Evolutionary conservation across 1,140 invertebrate species (phyloP).

Genomic region (Macrobrachium nipponense): DNA sequence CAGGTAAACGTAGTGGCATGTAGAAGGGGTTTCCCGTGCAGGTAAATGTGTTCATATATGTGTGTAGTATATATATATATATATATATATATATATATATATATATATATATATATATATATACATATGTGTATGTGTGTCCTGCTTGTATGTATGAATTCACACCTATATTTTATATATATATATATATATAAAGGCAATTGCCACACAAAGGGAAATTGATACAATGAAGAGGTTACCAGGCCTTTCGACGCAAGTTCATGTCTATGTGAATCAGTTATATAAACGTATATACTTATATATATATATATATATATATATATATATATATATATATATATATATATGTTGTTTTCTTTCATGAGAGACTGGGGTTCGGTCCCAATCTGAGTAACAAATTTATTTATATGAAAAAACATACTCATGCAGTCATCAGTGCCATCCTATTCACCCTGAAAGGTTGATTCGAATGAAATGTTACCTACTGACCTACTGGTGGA

Average conservation of each 20-base stretch:
- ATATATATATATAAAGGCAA: neutral
- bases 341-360: neutral
- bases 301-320: conserved; percentile 4
- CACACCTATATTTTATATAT: neutral
- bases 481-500: no score
- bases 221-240: no score
- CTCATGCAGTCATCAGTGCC: no score
- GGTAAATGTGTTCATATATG: neutral
- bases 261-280: no score
- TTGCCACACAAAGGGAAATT: no score
- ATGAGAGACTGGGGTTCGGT: neutral
- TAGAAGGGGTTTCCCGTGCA: neutral
- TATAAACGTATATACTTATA: neutral
- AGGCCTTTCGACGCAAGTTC: no score
- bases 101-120: conserved; percentile 13
- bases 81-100: conserved; percentile 12
- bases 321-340: neutral
- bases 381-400: no score
- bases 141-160: neutral
- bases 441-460: no score
- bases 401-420: no score
- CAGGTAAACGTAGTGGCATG: no score
- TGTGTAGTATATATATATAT: neutral
- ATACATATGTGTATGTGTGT: neutral
- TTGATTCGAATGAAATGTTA: no score